Evolutionary conservation across 2,113 vertebrate species (phyloP), one percentile per base, ranked within the genome.

Genomic region (Zosterops japonicus): DNA sequence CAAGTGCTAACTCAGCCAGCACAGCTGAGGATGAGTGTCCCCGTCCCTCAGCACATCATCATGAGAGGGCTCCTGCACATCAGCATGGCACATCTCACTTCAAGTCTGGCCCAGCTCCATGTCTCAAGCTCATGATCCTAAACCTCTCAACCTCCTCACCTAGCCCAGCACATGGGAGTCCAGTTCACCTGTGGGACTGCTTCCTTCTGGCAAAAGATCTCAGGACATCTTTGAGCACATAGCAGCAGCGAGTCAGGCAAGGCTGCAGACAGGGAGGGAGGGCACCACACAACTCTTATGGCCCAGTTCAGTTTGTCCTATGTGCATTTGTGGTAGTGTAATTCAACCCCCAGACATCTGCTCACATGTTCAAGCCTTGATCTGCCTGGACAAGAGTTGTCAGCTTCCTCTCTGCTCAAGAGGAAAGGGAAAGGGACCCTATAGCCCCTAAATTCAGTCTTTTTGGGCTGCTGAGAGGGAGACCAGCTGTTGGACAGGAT

Each of bases 21-120:
- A 0, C 0, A 0, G 46, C 5, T 46, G 71, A 74, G 27, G 28
- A 33, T 20, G 4, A 1, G 14, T 0, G 0, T 60, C 49, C n/a
- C 42, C 0, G 0, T 75, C 14, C 25, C 86, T 85, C 14, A 31
- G 59, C 11, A 23, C 5, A 8, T 50, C 27, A 80, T 21, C 17
- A 7, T 49, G 46, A 82, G 23, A 49, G 5, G 6, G 16, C 57
- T 91, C n/a, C 61, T 76, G 77, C 15, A 42, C 71, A 46, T 36
- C 50, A 49, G 20, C 13, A 5, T 21, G 31, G 69, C 9, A 23
- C 22, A 23, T 29, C 35, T 47, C 4, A 1, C n/a, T 72, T 53
- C 8, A 23, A 27, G 16, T 27, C 81, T 76, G 44, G 27, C 33
- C 7, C 25, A 46, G 23, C 16, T 39, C 24, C 46, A 57, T 22